Evolutionary conservation across 2,888 invertebrate genomes (phyloP).

Genomic region (Sepioteuthis lessoniana): DNA sequence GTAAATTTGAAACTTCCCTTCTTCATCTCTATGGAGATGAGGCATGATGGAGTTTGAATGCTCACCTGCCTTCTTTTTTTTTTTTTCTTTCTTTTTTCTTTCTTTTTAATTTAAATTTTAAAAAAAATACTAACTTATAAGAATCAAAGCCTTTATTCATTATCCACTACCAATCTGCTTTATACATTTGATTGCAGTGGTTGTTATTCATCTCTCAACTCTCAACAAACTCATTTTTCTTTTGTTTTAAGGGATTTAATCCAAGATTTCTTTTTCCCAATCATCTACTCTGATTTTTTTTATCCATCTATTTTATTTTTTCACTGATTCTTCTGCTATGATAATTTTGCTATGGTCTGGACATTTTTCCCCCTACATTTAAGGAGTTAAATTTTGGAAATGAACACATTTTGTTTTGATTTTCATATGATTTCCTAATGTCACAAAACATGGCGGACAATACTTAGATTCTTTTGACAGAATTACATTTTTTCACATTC

Average conservation of each 20-base stretch:
- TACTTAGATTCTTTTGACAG: neutral
- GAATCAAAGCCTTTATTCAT: neutral
- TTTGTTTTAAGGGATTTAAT: neutral
- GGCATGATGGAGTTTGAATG: neutral
- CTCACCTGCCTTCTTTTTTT: neutral
- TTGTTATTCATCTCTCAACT: neutral
- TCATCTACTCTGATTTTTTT: too few species aligned
- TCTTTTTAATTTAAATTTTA: too few species aligned
- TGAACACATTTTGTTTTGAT: neutral
- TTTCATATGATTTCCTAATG: neutral
- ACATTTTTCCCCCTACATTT: neutral
- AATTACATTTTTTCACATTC: neutral
- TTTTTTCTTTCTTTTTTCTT: too few species aligned
- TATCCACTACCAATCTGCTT: neutral
- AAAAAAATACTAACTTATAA: neutral
- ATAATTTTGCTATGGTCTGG: too few species aligned
- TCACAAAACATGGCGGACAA: neutral
- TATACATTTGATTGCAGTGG: neutral
- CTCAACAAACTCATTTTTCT: neutral
- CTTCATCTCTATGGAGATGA: neutral
- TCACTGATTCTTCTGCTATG: too few species aligned
- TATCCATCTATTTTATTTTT: neutral
- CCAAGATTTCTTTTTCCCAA: too few species aligned
- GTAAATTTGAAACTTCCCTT: constrained; percentile 52
- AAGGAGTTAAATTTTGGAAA: neutral